Evolutionary conservation across 1,140 invertebrate genomes (phyloP).

Genomic region (Drosophila tristis): DNA sequence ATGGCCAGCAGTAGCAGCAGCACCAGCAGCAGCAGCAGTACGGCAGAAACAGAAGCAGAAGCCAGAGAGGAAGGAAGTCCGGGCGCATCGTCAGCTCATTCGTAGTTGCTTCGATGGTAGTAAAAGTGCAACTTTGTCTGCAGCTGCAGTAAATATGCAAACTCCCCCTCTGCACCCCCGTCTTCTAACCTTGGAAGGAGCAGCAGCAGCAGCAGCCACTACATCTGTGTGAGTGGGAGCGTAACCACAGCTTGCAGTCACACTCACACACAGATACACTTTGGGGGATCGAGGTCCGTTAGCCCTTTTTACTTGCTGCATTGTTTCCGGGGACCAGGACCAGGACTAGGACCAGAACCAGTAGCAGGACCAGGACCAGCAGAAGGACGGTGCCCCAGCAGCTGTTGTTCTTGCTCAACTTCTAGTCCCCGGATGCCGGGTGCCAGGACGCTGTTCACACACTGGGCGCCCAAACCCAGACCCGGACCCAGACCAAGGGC

Average conservation of each 20-base stretch:
- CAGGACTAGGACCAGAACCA: slow-evolving; percentile 1
- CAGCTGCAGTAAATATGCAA: slow-evolving; percentile 46
- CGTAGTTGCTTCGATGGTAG: slow-evolving; percentile 47
- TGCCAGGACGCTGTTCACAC: slow-evolving; percentile 29
- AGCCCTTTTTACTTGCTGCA: slow-evolving; percentile 32
- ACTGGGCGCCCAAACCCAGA: slow-evolving; percentile 8
- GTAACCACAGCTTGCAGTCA: slow-evolving; percentile 52
- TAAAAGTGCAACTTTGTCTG: slow-evolving; percentile 78
- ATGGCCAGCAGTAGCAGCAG: background rate
- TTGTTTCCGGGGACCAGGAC: slow-evolving; percentile 43
- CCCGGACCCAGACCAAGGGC: background rate
- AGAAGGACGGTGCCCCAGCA: slow-evolving; percentile 33
- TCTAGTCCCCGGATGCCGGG: slow-evolving; percentile 11
- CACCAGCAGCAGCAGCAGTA: background rate
- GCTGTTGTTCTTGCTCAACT: slow-evolving; percentile 58
- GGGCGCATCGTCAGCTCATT: slow-evolving; percentile 50
- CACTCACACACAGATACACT: slow-evolving; percentile 21
- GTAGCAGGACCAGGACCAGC: background rate
- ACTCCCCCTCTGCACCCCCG: slow-evolving; percentile 15
- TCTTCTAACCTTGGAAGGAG: slow-evolving; percentile 58
- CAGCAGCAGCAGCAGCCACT: background rate
- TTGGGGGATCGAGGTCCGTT: slow-evolving; percentile 38
- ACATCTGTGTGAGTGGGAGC: slow-evolving; percentile 28
- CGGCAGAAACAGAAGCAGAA: too few species aligned
- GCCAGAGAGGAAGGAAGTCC: slow-evolving; percentile 5